Evolutionary conservation across 2,113 vertebrate species (phyloP), one percentile per base, ranked within the genome.

Genomic region (Microcebus tavaratra): DNA sequence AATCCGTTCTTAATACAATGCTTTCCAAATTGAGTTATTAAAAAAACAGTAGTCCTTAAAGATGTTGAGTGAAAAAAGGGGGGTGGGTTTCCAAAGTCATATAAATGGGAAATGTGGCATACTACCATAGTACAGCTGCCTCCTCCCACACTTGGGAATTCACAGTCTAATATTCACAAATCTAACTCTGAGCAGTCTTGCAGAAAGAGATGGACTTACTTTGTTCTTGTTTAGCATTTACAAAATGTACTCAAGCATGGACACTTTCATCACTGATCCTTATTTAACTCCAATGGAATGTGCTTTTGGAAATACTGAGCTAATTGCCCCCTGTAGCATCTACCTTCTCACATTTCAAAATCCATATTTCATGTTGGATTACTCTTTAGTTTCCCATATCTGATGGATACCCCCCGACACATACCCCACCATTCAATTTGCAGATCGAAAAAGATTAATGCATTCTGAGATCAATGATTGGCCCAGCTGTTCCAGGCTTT

Each of bases 341-440:
- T 81, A 55, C n/a, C 50, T 67, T 57, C 65, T 2, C 21, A 59
- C 10, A 50, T 95, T 88, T 92, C 72, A 94, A 80, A 90, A 57
- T 89, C 23, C 50, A n/a, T 39, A 75, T 84, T 83, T 59, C 7
- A 39, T 72, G 11, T n/a, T 83, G 65, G 42, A 65, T 67, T 88
- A 75, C 50, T 59, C 36, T 88, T 85, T 61, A 50, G 36, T 29
- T 75, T 79, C 29, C 50, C 5, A 3, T 14, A 21, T 63, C 63
- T 45, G 23, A 45, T 2, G 76, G 59, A 72, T 59, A 36, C 2
- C 9, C 12, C 0, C 4, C 8, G 2, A 18, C 12, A 2, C n/a
- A 27, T 27, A 29, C 6, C 65, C 57, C 9, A 57, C 6, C 11
- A 39, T 6, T 55, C 21, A 9, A 27, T 36, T 84, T 75, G 18